A percentile compares a stretch with the other conserved stretches of the same genome.
Conservation (phyloP, 1,140 invertebrate genomes). For the Berghia stephanieae region DNA sequence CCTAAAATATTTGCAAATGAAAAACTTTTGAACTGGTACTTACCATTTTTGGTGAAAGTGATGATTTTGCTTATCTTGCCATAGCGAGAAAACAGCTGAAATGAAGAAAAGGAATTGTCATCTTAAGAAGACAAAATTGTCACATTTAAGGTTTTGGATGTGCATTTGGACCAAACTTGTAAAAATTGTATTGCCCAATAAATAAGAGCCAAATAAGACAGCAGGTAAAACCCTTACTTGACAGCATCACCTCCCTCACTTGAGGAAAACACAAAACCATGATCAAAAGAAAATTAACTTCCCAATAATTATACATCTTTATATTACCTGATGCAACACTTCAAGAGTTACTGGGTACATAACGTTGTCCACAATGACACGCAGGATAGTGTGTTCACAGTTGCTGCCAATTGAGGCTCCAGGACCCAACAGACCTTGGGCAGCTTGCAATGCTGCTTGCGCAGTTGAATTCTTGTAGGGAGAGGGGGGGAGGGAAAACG, state of each 20-base stretch:
- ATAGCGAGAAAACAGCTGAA: constrained; percentile 95
- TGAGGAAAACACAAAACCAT: too few species aligned
- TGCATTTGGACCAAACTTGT: too few species aligned
- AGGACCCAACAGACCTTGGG: constrained; percentile 49
- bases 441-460: constrained; percentile 81
- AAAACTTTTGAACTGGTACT: constrained; percentile 69
- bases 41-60: constrained; percentile 99
- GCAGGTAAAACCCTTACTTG: too few species aligned
- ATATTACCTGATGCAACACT: constrained; percentile 86
- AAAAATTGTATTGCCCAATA: too few species aligned
- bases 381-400: constrained; percentile 88
- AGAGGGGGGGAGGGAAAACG: too few species aligned
- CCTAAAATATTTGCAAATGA: constrained; percentile 26
- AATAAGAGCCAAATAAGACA: too few species aligned
- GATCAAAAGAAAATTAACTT: neutral
- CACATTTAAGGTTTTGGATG: neutral
- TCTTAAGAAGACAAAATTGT: neutral
- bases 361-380: constrained; percentile 98
- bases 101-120: constrained; percentile 46
- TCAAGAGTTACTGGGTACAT: constrained; percentile 97
- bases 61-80: constrained; percentile 99
- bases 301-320: neutral
- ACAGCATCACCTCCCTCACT: too few species aligned
- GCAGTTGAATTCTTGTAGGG: constrained; percentile 77
- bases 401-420: constrained; percentile 35